Evolutionary conservation across 2,113 vertebrate species (phyloP).

Genomic region (Psammodynastes pulverulentus): DNA sequence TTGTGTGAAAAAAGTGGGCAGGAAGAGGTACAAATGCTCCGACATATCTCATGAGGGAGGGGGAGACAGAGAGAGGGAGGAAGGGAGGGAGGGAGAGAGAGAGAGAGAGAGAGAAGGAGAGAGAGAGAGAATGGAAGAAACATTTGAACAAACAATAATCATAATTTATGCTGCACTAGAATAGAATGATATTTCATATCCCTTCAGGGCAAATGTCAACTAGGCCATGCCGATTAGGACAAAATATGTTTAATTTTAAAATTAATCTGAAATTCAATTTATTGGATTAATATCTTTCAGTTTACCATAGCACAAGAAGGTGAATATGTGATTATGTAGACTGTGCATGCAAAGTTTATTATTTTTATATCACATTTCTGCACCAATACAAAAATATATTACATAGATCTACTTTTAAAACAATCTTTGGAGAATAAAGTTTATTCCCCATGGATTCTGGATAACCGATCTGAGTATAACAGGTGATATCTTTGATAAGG

Average conservation of each 20-base stretch:
- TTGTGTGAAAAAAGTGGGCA: conserved; percentile 49
- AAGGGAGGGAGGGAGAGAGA: too few relatives aligned
- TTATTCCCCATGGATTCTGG: conserved; percentile 40
- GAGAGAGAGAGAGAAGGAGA: too few relatives aligned
- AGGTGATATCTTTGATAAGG: neutral
- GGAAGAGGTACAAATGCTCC: conserved; percentile 54
- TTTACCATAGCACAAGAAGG: conserved; percentile 42
- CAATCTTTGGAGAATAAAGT: conserved; percentile 30
- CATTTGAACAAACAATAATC: neutral
- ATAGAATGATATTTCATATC: neutral
- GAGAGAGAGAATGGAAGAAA: neutral
- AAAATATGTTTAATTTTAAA: conserved; percentile 25
- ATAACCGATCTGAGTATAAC: neutral
- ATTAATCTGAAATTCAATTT: conserved; percentile 32
- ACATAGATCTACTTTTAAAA: conserved; percentile 45
- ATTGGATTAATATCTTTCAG: conserved; percentile 50
- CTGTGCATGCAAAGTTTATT: conserved; percentile 33
- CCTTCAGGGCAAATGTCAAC: neutral
- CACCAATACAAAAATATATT: conserved; percentile 45
- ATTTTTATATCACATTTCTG: conserved; percentile 51
- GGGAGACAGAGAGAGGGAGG: too few relatives aligned
- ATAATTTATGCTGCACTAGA: neutral
- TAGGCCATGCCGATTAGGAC: neutral
- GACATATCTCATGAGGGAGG: neutral
- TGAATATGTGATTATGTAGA: conserved; percentile 41